phyloP scores from a whole-genome alignment of 1,140 invertebrate species.

The Platorchestia sp. region DNA sequence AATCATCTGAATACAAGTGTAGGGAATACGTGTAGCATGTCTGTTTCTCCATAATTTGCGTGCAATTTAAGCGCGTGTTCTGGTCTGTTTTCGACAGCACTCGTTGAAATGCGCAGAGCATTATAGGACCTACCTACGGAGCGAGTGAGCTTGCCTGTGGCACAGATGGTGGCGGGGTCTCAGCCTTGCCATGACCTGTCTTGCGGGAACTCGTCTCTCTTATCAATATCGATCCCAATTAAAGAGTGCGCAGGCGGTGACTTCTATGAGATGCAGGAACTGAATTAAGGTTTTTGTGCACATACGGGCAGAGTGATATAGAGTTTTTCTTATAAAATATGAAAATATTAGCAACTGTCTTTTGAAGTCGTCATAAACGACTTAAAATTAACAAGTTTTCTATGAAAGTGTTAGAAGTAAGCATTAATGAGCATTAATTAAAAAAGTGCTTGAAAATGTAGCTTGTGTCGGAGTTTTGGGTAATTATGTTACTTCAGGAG shows the following conservation, averaged over 20 bases:
- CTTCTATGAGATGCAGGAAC: not conserved
- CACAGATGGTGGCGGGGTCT: not conserved
- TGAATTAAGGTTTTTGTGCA: not conserved
- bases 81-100: no score
- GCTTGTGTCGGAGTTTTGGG: no score
- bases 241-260: not conserved
- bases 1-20: no score
- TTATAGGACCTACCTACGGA: not conserved
- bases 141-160: not conserved
- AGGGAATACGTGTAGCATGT: no score
- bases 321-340: no score
- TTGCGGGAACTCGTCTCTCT: not conserved
- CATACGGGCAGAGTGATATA: not conserved
- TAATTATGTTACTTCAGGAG: no score
- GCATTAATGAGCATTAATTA: no score
- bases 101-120: not conserved
- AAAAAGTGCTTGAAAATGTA: no score
- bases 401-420: no score
- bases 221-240: not conserved
- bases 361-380: not conserved
- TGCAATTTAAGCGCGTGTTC: no score
- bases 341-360: not conserved
- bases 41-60: no score
- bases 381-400: not conserved
- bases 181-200: not conserved